phyloP scores from a whole-genome alignment of 2,113 vertebrate genomes.

The Aptenodytes forsteri region DNA sequence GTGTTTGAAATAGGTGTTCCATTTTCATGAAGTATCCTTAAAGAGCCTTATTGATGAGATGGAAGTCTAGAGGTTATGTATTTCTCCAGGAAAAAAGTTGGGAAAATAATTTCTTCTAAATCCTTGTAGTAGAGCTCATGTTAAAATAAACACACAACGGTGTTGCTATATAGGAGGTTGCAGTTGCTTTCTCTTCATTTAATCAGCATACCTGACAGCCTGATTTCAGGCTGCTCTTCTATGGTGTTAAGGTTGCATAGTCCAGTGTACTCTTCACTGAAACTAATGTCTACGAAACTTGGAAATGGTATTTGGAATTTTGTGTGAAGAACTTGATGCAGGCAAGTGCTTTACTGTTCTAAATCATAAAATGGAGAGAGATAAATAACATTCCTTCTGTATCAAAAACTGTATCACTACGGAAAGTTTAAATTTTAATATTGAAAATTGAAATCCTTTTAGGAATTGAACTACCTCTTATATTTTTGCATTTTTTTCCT shows the following conservation, averaged over 20 bases:
- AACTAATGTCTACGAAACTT: rapidly evolving
- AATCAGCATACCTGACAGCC: background rate
- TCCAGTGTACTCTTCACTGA: background rate
- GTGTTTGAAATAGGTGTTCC: background rate
- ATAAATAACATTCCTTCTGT: background rate
- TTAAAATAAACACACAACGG: background rate
- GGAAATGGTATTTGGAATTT: background rate
- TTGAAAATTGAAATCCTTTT: background rate
- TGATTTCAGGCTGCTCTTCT: background rate
- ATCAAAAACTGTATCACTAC: background rate
- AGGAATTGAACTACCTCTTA: rapidly evolving
- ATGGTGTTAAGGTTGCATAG: background rate
- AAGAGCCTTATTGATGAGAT: background rate
- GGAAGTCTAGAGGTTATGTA: background rate
- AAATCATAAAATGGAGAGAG: background rate
- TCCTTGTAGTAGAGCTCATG: background rate
- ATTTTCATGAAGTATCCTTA: background rate
- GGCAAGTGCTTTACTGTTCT: background rate
- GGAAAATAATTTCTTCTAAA: background rate
- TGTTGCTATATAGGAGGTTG: background rate
- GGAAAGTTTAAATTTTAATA: background rate
- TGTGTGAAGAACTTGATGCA: background rate
- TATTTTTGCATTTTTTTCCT: background rate
- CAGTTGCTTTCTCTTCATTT: background rate
- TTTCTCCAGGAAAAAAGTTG: background rate